Conservation (phyloP, 2,797 vertebrate genomes). For the Pygocentrus nattereri region DNA sequence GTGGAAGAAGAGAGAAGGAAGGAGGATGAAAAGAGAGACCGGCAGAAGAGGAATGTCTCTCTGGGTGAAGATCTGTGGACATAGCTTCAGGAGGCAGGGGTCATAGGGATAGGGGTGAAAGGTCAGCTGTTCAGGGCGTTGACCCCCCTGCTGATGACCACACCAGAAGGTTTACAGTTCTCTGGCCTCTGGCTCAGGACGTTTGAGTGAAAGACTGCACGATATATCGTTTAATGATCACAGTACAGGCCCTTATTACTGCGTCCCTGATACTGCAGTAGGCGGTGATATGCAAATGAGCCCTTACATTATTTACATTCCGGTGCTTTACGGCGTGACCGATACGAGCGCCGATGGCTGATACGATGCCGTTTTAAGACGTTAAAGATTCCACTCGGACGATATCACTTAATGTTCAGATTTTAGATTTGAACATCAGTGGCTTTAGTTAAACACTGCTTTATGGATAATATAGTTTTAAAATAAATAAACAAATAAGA, state of each 20-base stretch:
- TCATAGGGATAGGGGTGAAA: constrained; percentile 56
- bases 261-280: not conserved
- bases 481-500: too few relatives aligned
- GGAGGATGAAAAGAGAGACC: not conserved
- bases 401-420: too few relatives aligned
- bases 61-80: constrained; percentile 20
- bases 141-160: constrained; percentile 62
- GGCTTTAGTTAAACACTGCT: too few relatives aligned
- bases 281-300: too few relatives aligned
- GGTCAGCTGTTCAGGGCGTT: constrained; percentile 71
- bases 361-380: too few relatives aligned
- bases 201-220: not conserved
- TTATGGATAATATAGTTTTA: too few relatives aligned
- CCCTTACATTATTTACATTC: not conserved
- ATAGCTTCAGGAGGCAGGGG: constrained; percentile 43
- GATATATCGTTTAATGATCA: too few relatives aligned
- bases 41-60: not conserved
- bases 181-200: not conserved
- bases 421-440: too few relatives aligned
- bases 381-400: too few relatives aligned
- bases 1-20: not conserved
- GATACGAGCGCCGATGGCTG: too few relatives aligned
- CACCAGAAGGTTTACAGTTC: constrained; percentile 72
- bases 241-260: too few relatives aligned
- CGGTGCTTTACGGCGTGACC: too few relatives aligned